Evolutionary conservation across 2,888 invertebrate genomes (phyloP).

Genomic region (Choristoneura rosaceana): DNA sequence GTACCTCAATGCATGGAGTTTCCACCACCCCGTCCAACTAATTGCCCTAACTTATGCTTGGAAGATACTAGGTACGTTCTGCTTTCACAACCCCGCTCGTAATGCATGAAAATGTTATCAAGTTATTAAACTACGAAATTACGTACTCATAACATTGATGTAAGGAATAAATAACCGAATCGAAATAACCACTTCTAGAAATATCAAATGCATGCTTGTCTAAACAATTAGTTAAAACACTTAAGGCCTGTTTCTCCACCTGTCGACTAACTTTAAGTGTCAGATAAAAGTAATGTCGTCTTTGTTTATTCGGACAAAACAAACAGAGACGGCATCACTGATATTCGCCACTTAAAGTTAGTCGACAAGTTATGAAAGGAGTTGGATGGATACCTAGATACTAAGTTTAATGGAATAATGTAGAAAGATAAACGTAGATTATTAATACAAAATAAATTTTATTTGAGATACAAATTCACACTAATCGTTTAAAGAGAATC

Average conservation of each 20-base stretch:
- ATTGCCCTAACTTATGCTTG: neutral
- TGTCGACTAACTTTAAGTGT: no score
- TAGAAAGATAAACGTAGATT: neutral
- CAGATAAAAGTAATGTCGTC: no score
- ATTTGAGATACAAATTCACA: neutral
- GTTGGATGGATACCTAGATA: neutral
- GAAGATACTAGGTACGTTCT: neutral
- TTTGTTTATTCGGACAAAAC: no score
- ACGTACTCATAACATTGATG: neutral
- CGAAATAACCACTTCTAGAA: constrained; percentile 18
- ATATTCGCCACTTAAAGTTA: no score
- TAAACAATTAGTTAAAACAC: neutral
- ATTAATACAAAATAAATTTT: neutral
- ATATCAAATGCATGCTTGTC: neutral
- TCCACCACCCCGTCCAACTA: no score
- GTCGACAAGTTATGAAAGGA: no score
- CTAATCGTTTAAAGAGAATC: neutral
- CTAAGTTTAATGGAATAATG: neutral
- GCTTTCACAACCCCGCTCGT: neutral
- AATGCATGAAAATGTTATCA: neutral
- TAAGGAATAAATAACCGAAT: constrained; percentile 14
- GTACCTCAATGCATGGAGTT: no score
- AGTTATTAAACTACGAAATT: constrained; percentile 21
- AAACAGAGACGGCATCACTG: no score
- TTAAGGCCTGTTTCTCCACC: no score